Evolutionary conservation across 2,797 vertebrate species (phyloP), one percentile per base, ranked within the genome.

Genomic region (Danio aesculapii): DNA sequence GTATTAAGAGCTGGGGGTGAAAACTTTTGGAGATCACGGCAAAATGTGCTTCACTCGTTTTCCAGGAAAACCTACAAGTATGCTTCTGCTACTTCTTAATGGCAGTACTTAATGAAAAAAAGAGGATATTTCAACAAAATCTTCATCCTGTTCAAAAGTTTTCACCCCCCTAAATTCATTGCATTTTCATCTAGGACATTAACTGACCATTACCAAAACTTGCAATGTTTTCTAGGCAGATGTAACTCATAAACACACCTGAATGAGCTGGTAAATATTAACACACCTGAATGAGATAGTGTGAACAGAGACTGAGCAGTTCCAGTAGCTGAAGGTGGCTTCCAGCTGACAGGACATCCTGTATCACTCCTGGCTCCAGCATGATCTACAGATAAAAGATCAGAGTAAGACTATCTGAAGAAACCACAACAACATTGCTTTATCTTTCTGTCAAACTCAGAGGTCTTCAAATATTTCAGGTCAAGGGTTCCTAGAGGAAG

Each of bases 301-400:
- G 96, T 44, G 97, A 99, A 92, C 98, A 99, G 79, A 99, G 94
- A 90, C 92, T 96, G 86, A 99, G 96, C 80, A 99, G 96, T 87
- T 99, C 98, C 92, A 99, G 92, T 81, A 99, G 90, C 91, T 99
- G 98, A 79, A 99, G 95, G 89, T 99, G 98, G 88, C 98, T 99
- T 70, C 98, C 98, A 84, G 98, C 98, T 83, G 97, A 97, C 86
- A 99, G 88, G 82, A 99, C 97, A 12, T 99, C 98, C 88, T 98
- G 97, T 87, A 99, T 96, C 87, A 97, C 95, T 0, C 94, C 94
- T 2, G 98, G 97, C 88, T 99, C 98, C 92, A 99, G 90, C 75
- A 98, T 87, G 84, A 99, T 97, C 97, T 98, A 88, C 63, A 58
- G 55, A 84, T 76, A 90, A 19, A 53, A n/a, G 6, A 44, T 62